Evolutionary conservation across 2,888 invertebrate species (phyloP).

Genomic region (Trachelus troglodyta): DNA sequence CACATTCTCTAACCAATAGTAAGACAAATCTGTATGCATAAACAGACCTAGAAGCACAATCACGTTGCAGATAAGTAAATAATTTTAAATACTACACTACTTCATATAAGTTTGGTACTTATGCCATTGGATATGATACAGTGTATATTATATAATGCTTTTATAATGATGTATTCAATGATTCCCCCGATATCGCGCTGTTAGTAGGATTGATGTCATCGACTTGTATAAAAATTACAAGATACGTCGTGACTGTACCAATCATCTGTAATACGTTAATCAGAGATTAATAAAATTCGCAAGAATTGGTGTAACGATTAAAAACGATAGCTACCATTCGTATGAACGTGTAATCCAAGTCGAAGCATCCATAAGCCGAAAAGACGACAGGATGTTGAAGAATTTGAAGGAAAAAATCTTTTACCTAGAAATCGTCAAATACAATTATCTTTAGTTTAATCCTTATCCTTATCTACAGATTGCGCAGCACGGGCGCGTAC

Average conservation of each 20-base stretch:
- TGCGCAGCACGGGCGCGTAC: neutral
- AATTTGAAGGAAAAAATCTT: neutral
- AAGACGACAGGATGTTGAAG: neutral
- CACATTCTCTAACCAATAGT: neutral
- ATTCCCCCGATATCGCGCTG: neutral
- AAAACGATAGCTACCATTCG: neutral
- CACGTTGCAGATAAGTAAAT: too few species aligned
- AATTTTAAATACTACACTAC: too few species aligned
- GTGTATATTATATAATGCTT: neutral
- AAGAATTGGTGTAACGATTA: neutral
- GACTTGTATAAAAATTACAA: conserved; percentile 52
- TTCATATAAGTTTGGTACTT: too few species aligned
- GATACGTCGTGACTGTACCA: conserved; percentile 44
- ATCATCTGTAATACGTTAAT: neutral
- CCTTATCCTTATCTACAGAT: neutral
- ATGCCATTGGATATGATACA: neutral
- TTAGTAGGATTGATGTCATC: conserved; percentile 13
- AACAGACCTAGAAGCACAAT: too few species aligned
- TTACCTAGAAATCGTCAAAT: neutral
- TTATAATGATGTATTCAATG: neutral
- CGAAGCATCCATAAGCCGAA: neutral
- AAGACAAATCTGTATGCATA: too few species aligned
- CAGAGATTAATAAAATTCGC: neutral
- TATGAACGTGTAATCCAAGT: neutral
- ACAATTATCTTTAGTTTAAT: neutral